phyloP scores from a whole-genome alignment of 2,113 vertebrate species.

The Neofelis nebulosa region DNA sequence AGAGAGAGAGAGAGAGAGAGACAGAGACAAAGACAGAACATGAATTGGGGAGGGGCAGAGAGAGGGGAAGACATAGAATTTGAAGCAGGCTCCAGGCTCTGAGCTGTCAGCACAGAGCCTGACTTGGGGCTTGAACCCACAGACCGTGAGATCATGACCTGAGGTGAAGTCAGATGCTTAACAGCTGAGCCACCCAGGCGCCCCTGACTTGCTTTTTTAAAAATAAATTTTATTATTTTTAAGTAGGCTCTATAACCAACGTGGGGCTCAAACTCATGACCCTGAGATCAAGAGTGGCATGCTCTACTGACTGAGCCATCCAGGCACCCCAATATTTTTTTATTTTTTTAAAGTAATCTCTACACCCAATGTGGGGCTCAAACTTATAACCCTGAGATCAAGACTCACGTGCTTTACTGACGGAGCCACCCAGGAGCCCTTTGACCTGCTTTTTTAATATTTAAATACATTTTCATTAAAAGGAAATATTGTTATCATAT shows the following conservation, averaged over 20 bases:
- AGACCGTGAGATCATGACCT: no score
- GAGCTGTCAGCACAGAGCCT: no score
- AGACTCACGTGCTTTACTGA: neutral
- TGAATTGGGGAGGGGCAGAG: no score
- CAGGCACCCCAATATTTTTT: neutral
- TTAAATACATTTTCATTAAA: conserved; percentile 8
- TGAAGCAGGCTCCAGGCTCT: no score
- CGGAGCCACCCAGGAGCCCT: neutral
- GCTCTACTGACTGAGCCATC: neutral
- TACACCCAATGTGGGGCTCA: neutral
- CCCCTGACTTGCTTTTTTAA: neutral
- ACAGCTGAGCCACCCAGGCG: no score
- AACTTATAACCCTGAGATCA: neutral
- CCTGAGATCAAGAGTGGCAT: neutral
- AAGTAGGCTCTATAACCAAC: neutral
- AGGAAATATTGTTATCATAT: neutral
- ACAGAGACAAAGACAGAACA: no score
- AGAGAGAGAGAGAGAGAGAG: no score
- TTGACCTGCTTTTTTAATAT: neutral
- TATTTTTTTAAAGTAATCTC: neutral
- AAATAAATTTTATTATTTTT: neutral
- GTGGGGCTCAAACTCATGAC: neutral
- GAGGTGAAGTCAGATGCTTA: no score
- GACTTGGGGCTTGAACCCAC: no score
- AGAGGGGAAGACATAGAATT: no score